phyloP scores from a whole-genome alignment of 2,113 vertebrate species.

The Brachirus orientalis region DNA sequence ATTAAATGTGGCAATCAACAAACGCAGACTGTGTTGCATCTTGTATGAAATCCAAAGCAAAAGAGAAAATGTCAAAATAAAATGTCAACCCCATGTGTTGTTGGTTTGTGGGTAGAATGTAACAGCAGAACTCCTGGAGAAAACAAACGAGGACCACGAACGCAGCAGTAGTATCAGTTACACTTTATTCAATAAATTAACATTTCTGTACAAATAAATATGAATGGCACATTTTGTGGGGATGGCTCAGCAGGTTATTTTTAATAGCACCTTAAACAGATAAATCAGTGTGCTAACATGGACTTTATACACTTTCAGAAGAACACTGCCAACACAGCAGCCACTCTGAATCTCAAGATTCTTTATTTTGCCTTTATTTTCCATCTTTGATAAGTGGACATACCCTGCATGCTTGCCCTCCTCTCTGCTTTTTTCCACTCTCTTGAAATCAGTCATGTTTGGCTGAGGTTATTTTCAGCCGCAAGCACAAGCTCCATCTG shows the following conservation, averaged over 20 bases:
- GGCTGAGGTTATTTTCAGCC: conserved; percentile 39
- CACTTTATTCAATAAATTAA: conserved; percentile 39
- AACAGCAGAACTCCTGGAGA: too few relatives aligned
- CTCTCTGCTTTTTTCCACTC: conserved; percentile 7
- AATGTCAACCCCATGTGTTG: not conserved
- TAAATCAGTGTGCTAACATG: not conserved
- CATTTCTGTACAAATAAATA: conserved; percentile 19
- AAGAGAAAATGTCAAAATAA: not conserved
- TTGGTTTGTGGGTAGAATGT: conserved; percentile 10
- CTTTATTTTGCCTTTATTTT: conserved; percentile 10
- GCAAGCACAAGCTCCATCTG: not conserved
- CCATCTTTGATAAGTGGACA: conserved; percentile 28
- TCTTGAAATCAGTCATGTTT: conserved; percentile 14
- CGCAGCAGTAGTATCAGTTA: too few relatives aligned
- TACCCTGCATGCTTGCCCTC: conserved; percentile 28
- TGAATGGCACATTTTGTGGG: conserved; percentile 3
- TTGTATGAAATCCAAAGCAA: too few relatives aligned
- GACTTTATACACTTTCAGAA: not conserved
- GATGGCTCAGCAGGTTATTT: too few relatives aligned
- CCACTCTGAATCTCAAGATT: conserved; percentile 8
- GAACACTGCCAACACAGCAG: not conserved
- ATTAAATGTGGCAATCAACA: not conserved
- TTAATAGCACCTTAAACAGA: conserved; percentile 12
- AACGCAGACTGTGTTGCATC: too few relatives aligned
- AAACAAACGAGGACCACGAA: too few relatives aligned